Evolutionary conservation across 35 echinoderm and acorn worm species (phyloP).

Genomic region (Lytechinus pictus): DNA sequence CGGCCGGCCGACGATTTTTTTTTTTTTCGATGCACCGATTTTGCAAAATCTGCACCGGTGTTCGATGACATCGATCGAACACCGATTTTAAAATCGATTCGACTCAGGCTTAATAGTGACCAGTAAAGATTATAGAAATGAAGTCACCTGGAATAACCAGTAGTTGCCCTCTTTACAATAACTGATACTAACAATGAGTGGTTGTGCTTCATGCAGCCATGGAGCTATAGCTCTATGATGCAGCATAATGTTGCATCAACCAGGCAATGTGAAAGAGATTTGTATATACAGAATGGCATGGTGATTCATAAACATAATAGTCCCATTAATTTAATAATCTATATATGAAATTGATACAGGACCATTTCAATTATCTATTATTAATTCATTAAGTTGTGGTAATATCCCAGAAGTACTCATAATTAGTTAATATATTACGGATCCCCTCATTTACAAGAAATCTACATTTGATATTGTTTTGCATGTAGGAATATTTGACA

Average conservation of each 20-base stretch:
- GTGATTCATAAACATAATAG: not conserved
- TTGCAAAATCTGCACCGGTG: too few relatives aligned
- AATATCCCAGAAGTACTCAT: not conserved
- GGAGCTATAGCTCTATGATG: too few relatives aligned
- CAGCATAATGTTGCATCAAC: not conserved
- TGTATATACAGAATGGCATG: not conserved
- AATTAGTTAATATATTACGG: not conserved
- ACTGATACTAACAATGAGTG: too few relatives aligned
- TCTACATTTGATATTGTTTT: not conserved
- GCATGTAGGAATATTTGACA: not conserved
- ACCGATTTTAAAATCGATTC: too few relatives aligned
- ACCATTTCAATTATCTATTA: not conserved
- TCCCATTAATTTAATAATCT: not conserved
- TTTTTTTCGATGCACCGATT: too few relatives aligned
- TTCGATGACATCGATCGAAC: too few relatives aligned
- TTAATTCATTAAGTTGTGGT: not conserved
- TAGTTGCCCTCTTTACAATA: too few relatives aligned
- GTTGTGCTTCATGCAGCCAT: not conserved
- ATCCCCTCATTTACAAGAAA: not conserved
- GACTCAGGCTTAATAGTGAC: too few relatives aligned
- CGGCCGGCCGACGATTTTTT: too few relatives aligned
- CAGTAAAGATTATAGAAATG: too few relatives aligned
- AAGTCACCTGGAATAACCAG: too few relatives aligned
- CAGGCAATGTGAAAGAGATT: not conserved
- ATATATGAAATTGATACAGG: not conserved